These are phyloP conservation scores for Antheraea yamamai DNA, from an alignment of 2,888 invertebrate genomes.

Conservation along the genomic window DNA sequence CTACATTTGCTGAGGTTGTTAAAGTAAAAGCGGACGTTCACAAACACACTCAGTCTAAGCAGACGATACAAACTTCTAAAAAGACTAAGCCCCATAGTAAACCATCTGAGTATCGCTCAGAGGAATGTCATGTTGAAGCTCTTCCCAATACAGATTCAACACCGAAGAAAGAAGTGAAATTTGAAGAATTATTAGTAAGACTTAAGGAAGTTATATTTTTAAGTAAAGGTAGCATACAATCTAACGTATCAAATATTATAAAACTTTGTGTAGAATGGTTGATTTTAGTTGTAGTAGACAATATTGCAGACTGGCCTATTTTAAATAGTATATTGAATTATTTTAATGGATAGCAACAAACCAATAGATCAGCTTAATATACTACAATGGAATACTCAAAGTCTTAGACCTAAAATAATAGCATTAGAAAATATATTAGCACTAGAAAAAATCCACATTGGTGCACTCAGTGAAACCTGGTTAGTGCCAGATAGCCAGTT, in stretches of 20 bases:
- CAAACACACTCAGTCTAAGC: too few species aligned
- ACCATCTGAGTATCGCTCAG: background rate
- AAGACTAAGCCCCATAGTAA: background rate
- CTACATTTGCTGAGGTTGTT: too few species aligned
- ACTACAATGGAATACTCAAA: constrained; percentile 22
- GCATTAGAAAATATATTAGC: constrained; percentile 5
- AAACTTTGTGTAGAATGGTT: constrained; percentile 22
- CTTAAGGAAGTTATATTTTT: constrained; percentile 12
- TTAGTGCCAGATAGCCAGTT: background rate
- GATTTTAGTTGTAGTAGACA: constrained; percentile 18
- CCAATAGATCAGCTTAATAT: constrained; percentile 28
- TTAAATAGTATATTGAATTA: constrained; percentile 9
- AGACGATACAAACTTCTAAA: too few species aligned
- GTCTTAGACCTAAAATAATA: constrained; percentile 15
- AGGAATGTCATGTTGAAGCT: background rate
- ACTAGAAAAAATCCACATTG: constrained; percentile 17
- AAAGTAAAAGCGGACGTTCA: too few species aligned
- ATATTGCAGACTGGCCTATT: constrained; percentile 12
- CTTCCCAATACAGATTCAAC: background rate
- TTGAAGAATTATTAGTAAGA: constrained; percentile 10
- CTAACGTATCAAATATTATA: constrained; percentile 20
- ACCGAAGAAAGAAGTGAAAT: constrained; percentile 5
- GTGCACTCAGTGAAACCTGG: constrained; percentile 18
- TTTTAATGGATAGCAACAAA: constrained; percentile 18
- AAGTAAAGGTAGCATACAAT: background rate